phyloP scores from a whole-genome alignment of 2,888 invertebrate species.

The Orchesella flavescens region DNA sequence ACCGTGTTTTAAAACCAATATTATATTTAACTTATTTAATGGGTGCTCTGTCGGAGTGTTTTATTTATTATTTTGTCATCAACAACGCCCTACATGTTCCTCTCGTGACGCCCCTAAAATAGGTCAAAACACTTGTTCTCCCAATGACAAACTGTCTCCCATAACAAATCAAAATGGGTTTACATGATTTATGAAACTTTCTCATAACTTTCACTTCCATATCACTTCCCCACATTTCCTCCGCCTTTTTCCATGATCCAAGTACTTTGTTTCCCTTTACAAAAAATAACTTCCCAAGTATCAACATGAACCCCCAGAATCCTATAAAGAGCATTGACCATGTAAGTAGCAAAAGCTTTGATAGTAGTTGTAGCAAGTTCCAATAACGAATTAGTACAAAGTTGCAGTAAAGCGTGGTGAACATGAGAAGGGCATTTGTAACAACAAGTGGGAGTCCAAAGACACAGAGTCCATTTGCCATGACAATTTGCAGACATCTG shows the following conservation, averaged over 20 bases:
- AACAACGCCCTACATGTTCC: constrained; percentile 39
- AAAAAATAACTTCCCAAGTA: constrained; percentile 23
- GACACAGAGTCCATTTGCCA: neutral
- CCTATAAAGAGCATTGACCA: neutral
- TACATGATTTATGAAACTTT: constrained; percentile 22
- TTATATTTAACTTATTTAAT: no score
- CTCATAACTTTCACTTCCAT: constrained; percentile 28
- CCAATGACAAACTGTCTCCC: constrained; percentile 30
- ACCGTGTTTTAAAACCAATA: no score
- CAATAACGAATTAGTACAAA: constrained; percentile 4
- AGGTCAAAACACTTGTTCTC: constrained; percentile 3
- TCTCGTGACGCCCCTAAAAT: constrained; percentile 4
- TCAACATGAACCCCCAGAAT: constrained; percentile 20
- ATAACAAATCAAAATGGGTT: constrained; percentile 29
- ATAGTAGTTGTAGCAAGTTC: neutral
- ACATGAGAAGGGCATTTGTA: neutral
- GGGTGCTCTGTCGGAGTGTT: no score
- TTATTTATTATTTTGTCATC: neutral
- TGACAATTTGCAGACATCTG: no score
- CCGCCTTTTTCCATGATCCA: constrained; percentile 2
- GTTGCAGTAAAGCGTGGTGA: neutral
- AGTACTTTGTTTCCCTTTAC: constrained; percentile 7
- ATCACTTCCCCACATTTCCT: neutral
- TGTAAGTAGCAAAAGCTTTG: neutral
- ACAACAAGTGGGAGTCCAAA: neutral